A percentile compares a stretch with the other conserved stretches of the same genome.
phyloP scores from a whole-genome alignment of 2,797 vertebrate genomes.

The Gymnopithys bicolor region DNA sequence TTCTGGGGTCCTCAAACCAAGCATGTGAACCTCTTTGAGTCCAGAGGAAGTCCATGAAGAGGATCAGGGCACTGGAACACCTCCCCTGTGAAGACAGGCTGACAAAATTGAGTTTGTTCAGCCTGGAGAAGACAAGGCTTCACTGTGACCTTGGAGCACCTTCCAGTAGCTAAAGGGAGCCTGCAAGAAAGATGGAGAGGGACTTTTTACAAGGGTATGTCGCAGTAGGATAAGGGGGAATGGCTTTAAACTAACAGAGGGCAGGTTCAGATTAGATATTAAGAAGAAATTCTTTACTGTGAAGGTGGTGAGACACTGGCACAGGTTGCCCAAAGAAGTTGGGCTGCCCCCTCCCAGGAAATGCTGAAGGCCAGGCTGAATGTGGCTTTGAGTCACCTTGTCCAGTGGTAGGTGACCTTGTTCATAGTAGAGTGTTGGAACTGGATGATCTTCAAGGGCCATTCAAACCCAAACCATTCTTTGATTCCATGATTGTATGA shows the following conservation, averaged over 20 bases:
- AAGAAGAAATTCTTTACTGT: neutral
- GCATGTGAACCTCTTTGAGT: neutral
- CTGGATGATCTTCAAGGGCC: neutral
- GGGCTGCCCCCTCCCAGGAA: neutral
- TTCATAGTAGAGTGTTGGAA: neutral
- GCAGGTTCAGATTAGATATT: neutral
- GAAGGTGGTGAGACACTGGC: neutral
- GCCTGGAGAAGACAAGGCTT: neutral
- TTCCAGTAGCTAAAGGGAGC: neutral
- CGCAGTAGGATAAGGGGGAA: neutral
- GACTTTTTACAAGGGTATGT: neutral
- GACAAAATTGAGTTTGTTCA: neutral
- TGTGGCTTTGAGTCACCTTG: neutral
- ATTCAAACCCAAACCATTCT: neutral
- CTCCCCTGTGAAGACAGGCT: neutral
- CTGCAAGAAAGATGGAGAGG: neutral
- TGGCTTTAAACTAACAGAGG: neutral
- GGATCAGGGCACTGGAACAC: neutral
- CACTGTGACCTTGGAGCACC: neutral
- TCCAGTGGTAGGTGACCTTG: neutral
- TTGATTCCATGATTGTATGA: neutral
- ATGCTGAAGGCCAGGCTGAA: neutral
- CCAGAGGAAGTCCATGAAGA: neutral
- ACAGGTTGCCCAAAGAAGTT: neutral
- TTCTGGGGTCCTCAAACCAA: neutral